A percentile compares a stretch with the other conserved stretches of the same genome.
phyloP scores from a whole-genome alignment of 1,140 invertebrate species.

The Zaprionus gabonicus region DNA sequence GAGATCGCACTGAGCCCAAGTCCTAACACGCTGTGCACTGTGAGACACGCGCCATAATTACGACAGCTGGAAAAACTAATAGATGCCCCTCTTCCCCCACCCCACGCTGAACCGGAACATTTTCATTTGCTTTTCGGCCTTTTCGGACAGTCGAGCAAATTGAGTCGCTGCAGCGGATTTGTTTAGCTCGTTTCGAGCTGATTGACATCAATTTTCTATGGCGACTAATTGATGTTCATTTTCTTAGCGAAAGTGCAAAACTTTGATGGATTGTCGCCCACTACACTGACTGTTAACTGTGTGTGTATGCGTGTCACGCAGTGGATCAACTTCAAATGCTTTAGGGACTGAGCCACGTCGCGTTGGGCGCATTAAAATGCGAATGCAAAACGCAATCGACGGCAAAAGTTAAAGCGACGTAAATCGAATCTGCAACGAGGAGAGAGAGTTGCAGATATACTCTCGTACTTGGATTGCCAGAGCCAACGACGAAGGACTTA shows the following conservation, averaged over 20 bases:
- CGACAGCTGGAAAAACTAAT: slow-evolving; percentile 57
- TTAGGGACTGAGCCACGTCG: slow-evolving; percentile 42
- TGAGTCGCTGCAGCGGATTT: slow-evolving; percentile 57
- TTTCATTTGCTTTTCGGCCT: slow-evolving; percentile 56
- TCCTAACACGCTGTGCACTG: slow-evolving; percentile 11
- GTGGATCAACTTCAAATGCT: slow-evolving; percentile 47
- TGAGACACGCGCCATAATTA: slow-evolving; percentile 66
- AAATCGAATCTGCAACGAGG: slow-evolving; percentile 68
- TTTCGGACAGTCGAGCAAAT: slow-evolving; percentile 37
- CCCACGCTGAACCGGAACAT: slow-evolving; percentile 11
- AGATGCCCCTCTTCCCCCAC: slow-evolving; percentile 12
- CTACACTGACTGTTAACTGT: neutral
- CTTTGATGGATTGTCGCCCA: slow-evolving; percentile 59
- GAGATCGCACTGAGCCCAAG: slow-evolving; percentile 15
- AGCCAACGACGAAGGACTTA: slow-evolving; percentile 11
- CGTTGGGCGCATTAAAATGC: slow-evolving; percentile 30
- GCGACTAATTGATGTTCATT: slow-evolving; percentile 77
- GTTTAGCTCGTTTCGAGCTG: slow-evolving; percentile 22
- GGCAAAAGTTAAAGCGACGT: slow-evolving; percentile 74
- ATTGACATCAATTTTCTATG: slow-evolving; percentile 66
- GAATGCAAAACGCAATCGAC: slow-evolving; percentile 41
- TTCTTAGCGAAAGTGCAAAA: slow-evolving; percentile 34
- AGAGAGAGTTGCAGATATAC: slow-evolving; percentile 52
- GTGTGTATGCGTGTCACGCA: slow-evolving; percentile 14
- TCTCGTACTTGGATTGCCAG: slow-evolving; percentile 13